These are phyloP conservation scores for Pteria penguin DNA, from an alignment of 2,888 invertebrate species.

Conservation along the genomic window DNA sequence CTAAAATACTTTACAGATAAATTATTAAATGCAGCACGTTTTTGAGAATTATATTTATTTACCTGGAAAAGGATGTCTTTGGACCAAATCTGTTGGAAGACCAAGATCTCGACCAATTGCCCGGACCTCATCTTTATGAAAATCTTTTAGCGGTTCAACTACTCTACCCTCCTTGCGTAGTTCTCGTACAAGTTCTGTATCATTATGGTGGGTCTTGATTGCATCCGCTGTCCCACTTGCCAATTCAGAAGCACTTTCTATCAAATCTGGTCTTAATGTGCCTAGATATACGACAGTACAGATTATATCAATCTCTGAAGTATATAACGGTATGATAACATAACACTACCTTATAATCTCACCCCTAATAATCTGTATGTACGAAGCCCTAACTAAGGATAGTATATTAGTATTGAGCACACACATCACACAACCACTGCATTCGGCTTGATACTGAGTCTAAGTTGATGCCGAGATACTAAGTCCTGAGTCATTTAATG, in stretches of 20 bases:
- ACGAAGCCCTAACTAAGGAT: too few relatives aligned
- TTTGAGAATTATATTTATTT: too few relatives aligned
- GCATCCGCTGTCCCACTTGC: constrained; percentile 93
- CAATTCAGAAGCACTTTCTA: constrained; percentile 95
- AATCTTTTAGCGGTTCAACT: constrained; percentile 98
- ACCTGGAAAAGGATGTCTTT: constrained; percentile 98
- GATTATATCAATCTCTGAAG: neutral
- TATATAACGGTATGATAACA: too few relatives aligned
- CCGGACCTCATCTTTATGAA: constrained; percentile 99
- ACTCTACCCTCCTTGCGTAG: constrained; percentile 89
- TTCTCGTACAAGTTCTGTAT: constrained; percentile 94
- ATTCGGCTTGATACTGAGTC: too few relatives aligned
- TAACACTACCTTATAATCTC: too few relatives aligned
- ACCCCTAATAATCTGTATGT: too few relatives aligned
- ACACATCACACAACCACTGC: too few relatives aligned
- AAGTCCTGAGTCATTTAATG: too few relatives aligned
- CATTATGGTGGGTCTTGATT: constrained; percentile 99
- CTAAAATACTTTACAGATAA: too few relatives aligned
- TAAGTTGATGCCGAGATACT: too few relatives aligned
- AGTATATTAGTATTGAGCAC: too few relatives aligned
- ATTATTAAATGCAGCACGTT: too few relatives aligned
- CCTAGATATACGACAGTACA: constrained; percentile 79
- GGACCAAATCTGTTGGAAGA: constrained; percentile 91
- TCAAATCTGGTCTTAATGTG: constrained; percentile 97
- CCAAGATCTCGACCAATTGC: constrained; percentile 93